Percentiles rank a stretch among this genome's conserved stretches.
These are phyloP conservation scores for Anarrhichthys ocellatus DNA, from an alignment of 2,113 vertebrate genomes.

Conservation along the genomic window DNA sequence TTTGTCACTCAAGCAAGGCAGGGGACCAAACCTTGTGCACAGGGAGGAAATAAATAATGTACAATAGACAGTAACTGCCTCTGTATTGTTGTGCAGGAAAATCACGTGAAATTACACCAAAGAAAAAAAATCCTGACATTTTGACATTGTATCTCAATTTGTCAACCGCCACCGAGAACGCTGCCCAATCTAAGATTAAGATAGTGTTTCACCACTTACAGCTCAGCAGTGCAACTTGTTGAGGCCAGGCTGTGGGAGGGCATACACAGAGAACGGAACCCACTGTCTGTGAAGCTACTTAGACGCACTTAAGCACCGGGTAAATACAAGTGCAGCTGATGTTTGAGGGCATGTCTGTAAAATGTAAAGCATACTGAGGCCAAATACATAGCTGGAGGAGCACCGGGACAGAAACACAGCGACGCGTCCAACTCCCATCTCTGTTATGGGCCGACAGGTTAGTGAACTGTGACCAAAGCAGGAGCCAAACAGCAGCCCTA, in stretches of 20 bases:
- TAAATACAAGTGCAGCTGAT: slow-evolving; percentile 25
- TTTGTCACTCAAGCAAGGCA: not conserved
- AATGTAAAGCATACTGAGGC: slow-evolving; percentile 24
- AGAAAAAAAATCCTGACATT: not conserved
- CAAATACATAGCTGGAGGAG: slow-evolving; percentile 35
- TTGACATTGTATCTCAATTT: slow-evolving; percentile 6
- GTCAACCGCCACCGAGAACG: not conserved
- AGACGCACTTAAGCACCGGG: not conserved
- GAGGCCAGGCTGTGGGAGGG: not conserved
- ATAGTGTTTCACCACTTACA: slow-evolving; percentile 12
- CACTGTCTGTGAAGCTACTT: slow-evolving; percentile 32
- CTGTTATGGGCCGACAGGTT: slow-evolving; percentile 51
- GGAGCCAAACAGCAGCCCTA: slow-evolving; percentile 52
- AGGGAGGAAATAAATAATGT: not conserved
- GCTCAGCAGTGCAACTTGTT: not conserved
- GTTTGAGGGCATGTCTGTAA: slow-evolving; percentile 31
- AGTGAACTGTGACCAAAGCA: slow-evolving; percentile 60
- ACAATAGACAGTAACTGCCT: not conserved
- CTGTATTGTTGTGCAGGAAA: not conserved
- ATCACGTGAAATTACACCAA: no score
- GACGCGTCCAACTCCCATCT: slow-evolving; percentile 58
- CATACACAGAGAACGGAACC: not conserved
- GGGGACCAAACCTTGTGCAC: not conserved
- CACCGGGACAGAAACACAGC: slow-evolving; percentile 24
- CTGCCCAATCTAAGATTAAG: slow-evolving; percentile 13